Conservation (phyloP, 2,113 vertebrate genomes). For the Phalacrocorax pelagicus region DNA sequence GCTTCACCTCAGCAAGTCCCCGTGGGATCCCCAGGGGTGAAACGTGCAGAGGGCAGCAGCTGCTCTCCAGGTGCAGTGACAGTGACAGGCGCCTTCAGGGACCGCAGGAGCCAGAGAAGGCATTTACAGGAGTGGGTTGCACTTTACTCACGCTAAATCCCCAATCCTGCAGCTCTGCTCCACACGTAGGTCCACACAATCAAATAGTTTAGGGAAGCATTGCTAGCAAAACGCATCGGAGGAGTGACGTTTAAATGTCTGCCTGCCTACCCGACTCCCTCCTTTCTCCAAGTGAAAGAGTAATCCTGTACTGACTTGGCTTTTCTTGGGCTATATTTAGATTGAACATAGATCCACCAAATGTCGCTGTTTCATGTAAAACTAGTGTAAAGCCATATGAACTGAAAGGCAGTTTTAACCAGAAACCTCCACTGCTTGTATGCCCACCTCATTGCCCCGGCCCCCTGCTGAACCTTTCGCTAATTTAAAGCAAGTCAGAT, state of each 20-base stretch:
- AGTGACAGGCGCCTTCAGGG: neutral
- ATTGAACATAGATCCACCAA: neutral
- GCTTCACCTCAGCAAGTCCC: neutral
- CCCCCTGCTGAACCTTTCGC: neutral
- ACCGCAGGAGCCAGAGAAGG: neutral
- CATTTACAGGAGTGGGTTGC: neutral
- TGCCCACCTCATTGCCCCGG: neutral
- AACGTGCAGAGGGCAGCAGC: neutral
- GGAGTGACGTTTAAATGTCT: neutral
- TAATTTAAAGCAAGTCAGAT: neutral
- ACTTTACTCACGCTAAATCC: neutral
- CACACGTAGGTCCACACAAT: neutral
- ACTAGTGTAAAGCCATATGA: neutral
- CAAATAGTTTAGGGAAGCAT: neutral
- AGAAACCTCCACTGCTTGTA: neutral
- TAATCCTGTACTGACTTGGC: neutral
- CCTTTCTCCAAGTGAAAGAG: neutral
- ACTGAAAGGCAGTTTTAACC: neutral
- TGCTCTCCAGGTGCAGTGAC: neutral
- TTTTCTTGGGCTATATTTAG: slow-evolving; percentile 32
- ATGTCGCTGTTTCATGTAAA: neutral
- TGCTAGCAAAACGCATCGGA: neutral
- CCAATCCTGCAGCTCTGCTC: neutral
- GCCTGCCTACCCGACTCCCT: slow-evolving; percentile 3
- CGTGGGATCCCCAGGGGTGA: neutral